Evolutionary conservation across 2,888 invertebrate species (phyloP), one percentile per base, ranked within the genome.

Genomic region (Polietes domitor): DNA sequence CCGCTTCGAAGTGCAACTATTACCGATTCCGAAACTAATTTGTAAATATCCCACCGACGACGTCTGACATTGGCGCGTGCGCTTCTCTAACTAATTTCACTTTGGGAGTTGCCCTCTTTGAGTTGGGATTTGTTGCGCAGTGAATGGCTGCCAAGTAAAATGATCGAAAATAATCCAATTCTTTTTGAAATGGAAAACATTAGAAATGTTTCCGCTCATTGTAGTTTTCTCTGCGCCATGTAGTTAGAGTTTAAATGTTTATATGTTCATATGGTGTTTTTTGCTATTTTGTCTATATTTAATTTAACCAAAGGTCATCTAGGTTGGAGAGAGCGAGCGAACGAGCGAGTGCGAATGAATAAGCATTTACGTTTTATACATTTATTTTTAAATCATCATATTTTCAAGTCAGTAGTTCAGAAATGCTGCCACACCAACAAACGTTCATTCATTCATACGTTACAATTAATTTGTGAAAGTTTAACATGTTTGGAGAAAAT

Each of bases 221-320:
- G 61, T 61, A 32, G 61, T 61, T 61, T 61, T 61, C 61, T 61
- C 61, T 28, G n/a, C 61, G 6, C 32, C 28, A 61, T n/a, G 58
- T 26, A 26, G 26, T 58, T n/a, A 32, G 19, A 55, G 55, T 55
- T 55, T n/a, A n/a, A 6, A 21, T 19, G 55, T 55, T 55, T 21
- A 21, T 55, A 55, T 55, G 19, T 21, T 55, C 21, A 2, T n/a
- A 21, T 58, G 1, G 24, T 58, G 2, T 21, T 55, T 2, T 55
- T 55, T 26, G 4, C 15, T 61, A n/a, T 17, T 26, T 28, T 61
- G 24, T 24, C 61, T 61, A 32, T 61, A n/a, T 28, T 61, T 32
- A 32, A 61, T 26, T 61, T 24, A 58, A 61, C n/a, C 61, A n/a
- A 61, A 32, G n/a, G 28, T 17, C 61, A 32, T 58, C 26, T 15